phyloP scores from a whole-genome alignment of 2,113 vertebrate species.

The Pelecanoides urinatrix region DNA sequence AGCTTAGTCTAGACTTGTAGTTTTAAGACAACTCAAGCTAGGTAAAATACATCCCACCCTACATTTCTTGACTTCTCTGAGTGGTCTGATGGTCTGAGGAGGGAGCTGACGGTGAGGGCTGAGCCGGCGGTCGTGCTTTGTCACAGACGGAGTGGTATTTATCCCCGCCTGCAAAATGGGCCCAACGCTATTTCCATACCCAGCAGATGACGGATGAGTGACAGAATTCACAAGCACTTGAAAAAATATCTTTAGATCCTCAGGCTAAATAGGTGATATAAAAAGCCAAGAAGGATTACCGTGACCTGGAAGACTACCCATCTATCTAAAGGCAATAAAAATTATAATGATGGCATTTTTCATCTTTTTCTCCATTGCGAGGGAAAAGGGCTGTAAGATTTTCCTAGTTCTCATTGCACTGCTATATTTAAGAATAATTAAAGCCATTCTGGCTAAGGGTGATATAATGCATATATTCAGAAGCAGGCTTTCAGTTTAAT shows the following conservation, averaged over 20 bases:
- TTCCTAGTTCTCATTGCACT: constrained; percentile 55
- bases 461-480: constrained; percentile 62
- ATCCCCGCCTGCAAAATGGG: background rate
- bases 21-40: background rate
- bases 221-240: constrained; percentile 5
- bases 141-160: background rate
- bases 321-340: constrained; percentile 42
- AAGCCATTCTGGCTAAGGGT: constrained; percentile 48
- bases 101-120: background rate
- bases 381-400: constrained; percentile 46
- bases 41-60: background rate
- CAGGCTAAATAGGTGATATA: background rate
- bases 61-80: background rate
- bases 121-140: background rate
- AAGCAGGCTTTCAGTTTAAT: constrained; percentile 63
- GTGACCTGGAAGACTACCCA: background rate
- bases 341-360: constrained; percentile 31
- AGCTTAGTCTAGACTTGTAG: constrained; percentile 2
- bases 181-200: background rate
- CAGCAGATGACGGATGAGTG: background rate
- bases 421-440: constrained; percentile 67
- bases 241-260: background rate
- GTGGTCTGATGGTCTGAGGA: background rate
- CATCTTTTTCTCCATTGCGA: constrained; percentile 9
- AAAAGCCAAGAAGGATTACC: constrained; percentile 14